These are phyloP conservation scores for Orchesellides sinensis DNA, from an alignment of 2,888 invertebrate species.

Conservation along the genomic window DNA sequence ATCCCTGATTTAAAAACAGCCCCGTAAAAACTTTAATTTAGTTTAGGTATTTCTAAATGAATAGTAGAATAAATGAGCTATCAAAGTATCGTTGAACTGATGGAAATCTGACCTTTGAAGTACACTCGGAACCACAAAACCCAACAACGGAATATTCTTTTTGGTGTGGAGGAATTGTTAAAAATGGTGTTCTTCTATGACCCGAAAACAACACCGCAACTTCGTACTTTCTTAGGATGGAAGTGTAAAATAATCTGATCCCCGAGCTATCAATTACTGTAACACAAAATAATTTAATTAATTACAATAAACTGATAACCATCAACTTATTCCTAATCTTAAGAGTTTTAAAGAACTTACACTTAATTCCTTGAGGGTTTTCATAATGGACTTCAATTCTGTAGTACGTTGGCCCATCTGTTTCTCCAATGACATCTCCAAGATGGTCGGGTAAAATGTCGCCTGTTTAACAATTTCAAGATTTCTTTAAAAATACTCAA, in stretches of 20 bases:
- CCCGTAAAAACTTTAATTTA: no score
- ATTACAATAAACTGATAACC: conserved; percentile 2
- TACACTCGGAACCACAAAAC: conserved; percentile 89
- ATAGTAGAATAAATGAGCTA: no score
- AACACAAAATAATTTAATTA: no score
- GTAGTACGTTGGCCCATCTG: conserved; percentile 86
- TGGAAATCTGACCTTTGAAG: conserved; percentile 81
- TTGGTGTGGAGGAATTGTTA: conserved; percentile 90
- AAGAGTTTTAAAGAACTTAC: conserved; percentile 52
- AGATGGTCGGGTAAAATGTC: conserved; percentile 82
- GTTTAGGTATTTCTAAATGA: no score
- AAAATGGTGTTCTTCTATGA: conserved; percentile 87
- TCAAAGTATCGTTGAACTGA: no score
- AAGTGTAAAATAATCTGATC: conserved; percentile 87
- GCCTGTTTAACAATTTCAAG: no score
- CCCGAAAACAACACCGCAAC: conserved; percentile 89
- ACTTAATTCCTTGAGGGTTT: conserved; percentile 78
- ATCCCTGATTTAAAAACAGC: conserved; percentile 25
- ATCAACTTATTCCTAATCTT: no score
- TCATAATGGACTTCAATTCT: conserved; percentile 96
- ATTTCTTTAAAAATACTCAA: not conserved
- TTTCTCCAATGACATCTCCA: conserved; percentile 88
- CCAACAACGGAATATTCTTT: conserved; percentile 87
- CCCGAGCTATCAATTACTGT: conserved; percentile 83
- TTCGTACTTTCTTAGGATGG: conserved; percentile 85